Base-by-base conservation (phyloP, 2,888 invertebrate species). In the Drosophila neotestacea region DNA sequence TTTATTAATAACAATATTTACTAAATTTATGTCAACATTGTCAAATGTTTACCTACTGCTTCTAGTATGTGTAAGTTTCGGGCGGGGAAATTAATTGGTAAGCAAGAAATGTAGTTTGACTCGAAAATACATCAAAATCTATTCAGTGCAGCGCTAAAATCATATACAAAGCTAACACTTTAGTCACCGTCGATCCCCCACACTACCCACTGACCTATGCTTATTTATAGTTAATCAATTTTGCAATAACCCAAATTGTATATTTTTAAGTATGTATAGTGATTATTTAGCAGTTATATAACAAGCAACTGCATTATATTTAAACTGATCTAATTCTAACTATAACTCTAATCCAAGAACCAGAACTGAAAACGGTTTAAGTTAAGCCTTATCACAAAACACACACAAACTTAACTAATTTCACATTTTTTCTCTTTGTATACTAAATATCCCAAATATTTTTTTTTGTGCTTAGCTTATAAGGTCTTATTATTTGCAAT, bases 351-450 rank as follows among this genome's bases (percentile, higher is more conserved):
- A 66, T 67, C 70, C 54, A 61, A 70, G n/a, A 67, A 64, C 71
- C 70, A 78, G 77, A 78, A 77, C 77, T 77, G 77, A 77, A 66
- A 76, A 61, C 32, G 71, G 71, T 59, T 67, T 75, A 71, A 60
- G 36, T 61, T 64, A 65, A 54, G 62, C 52, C 52, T 55, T 46
- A 72, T 48, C 42, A 41, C 48, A 48, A 46, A 54, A 46, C 48
- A 52, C 9, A 46, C 38, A 22, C 3, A 22, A 47, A 34, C 51
- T 55, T 47, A 68, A 68, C 41, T 30, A 46, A 51, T 42, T 30
- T n/a, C 55, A 46, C 42, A 22, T 56, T 60, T 63, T 60, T 59
- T 28, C 27, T 55, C 27, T 52, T 47, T 72, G 56, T 73, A 47
- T 11, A 64, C 39, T 48, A 65, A 61, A 58, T 51, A 62, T 56